Base-by-base conservation (phyloP, 2,888 invertebrate genomes). In the Pseudanteris insignis region DNA sequence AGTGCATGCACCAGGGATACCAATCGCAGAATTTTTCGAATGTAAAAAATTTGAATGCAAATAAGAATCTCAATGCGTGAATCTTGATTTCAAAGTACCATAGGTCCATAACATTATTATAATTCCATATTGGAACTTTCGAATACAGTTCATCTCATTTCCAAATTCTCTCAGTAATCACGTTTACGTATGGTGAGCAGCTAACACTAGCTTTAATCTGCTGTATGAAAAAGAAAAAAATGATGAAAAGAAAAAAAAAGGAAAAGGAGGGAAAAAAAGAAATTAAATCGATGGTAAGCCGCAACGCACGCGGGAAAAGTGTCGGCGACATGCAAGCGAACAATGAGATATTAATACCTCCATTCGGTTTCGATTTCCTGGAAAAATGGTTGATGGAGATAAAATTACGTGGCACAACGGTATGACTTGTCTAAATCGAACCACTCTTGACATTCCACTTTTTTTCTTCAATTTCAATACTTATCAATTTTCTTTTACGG, bases 301-400 rank as follows among this genome's bases (percentile, higher is more conserved):
- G 67, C 66, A 66, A 63, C 60, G 68, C 65, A 64, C 67, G 69
- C 70, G 68, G 73, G 71, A 72, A 73, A 75, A 73, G 72, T 72
- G 73, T 72, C 70, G 72, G 68, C 70, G 70, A 72, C 72, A 72
- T 68, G 70, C 73, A 69, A 68, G 67, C 65, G 67, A 67, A 74
- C 72, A 75, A 76, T 77, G 77, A 74, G 76, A 76, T 77, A 77
- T 77, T 77, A 76, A 77, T 75, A 74, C 71, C 70, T 70, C 65
- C 61, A 75, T 75, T 76, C 73, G 74, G 72, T 76, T 76, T 77
- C 73, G 72, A 77, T 76, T 75, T 76, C 73, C 75, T 70, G 76
- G 71, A 74, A 74, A 76, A 77, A 74, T 71, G 73, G 67, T 72
- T 71, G 76, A 71, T 72, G 72, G 69, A 72, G 73, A 75, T 76